phyloP scores from a whole-genome alignment of 2,888 invertebrate species.

The Torymus auratus region DNA sequence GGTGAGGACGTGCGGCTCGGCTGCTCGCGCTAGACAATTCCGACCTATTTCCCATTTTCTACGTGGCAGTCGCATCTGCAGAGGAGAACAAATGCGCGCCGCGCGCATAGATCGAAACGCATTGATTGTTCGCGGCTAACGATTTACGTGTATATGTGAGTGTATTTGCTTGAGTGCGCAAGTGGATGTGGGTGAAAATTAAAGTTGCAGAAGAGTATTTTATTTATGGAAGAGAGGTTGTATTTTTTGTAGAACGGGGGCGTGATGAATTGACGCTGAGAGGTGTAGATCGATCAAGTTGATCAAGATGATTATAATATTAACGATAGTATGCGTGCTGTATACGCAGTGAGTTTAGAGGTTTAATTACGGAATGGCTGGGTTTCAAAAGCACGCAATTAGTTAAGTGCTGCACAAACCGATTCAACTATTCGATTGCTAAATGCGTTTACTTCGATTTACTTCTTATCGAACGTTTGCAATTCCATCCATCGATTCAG shows the following conservation, averaged over 20 bases:
- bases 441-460: slow-evolving; percentile 18
- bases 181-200: no score
- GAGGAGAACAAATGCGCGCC: not conserved
- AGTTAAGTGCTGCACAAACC: slow-evolving; percentile 30
- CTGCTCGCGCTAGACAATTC: not conserved
- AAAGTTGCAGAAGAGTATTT: no score
- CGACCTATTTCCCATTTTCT: slow-evolving; percentile 8
- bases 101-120: not conserved
- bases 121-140: no score
- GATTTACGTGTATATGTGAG: no score
- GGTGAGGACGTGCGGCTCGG: no score
- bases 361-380: slow-evolving; percentile 26
- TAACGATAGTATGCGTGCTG: no score
- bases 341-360: not conserved
- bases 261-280: no score
- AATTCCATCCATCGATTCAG: not conserved
- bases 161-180: no score
- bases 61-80: not conserved
- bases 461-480: slow-evolving; percentile 12
- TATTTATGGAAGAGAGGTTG: not conserved
- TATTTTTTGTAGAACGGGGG: no score
- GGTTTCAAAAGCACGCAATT: slow-evolving; percentile 13
- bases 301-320: no score
- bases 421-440: slow-evolving; percentile 27
- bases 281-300: no score